Conservation (phyloP, 2,113 vertebrate genomes). For the Passer montanus region DNA sequence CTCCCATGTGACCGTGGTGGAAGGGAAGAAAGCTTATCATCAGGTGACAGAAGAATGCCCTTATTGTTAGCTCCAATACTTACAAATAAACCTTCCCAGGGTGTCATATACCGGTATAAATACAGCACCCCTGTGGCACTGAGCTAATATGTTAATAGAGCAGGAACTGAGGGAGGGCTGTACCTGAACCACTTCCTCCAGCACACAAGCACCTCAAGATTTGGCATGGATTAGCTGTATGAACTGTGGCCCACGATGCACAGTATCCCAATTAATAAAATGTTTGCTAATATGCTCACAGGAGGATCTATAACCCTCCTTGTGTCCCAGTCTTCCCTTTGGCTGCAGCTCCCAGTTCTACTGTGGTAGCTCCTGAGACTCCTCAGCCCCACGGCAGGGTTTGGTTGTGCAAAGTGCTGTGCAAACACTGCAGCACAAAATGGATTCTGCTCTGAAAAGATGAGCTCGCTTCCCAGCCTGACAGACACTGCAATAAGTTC, state of each 20-base stretch:
- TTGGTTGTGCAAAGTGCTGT: not conserved
- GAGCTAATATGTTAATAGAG: not conserved
- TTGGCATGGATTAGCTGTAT: not conserved
- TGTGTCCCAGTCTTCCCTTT: not conserved
- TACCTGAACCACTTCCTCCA: not conserved
- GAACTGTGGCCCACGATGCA: not conserved
- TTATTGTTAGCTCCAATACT: conserved; percentile 6
- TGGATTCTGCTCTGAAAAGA: conserved; percentile 21
- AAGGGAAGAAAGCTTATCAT: conserved; percentile 27
- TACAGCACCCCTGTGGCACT: not conserved
- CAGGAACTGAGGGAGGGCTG: not conserved
- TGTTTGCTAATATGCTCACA: not conserved
- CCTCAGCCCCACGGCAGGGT: not conserved
- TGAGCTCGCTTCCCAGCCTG: not conserved
- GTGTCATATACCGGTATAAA: not conserved
- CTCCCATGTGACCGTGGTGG: conserved; percentile 15
- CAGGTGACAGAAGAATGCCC: conserved; percentile 43
- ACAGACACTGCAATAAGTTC: not conserved
- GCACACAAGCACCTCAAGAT: not conserved
- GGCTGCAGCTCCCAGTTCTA: not conserved
- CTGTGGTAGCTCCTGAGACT: not conserved
- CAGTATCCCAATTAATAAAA: not conserved
- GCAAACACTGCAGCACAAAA: conserved; percentile 14
- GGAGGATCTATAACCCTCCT: not conserved
- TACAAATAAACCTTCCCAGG: conserved; percentile 31